A percentile compares a stretch with the other conserved stretches of the same genome.
Evolutionary conservation across 2,113 vertebrate species (phyloP).

Genomic region (Pteruthius melanotis): DNA sequence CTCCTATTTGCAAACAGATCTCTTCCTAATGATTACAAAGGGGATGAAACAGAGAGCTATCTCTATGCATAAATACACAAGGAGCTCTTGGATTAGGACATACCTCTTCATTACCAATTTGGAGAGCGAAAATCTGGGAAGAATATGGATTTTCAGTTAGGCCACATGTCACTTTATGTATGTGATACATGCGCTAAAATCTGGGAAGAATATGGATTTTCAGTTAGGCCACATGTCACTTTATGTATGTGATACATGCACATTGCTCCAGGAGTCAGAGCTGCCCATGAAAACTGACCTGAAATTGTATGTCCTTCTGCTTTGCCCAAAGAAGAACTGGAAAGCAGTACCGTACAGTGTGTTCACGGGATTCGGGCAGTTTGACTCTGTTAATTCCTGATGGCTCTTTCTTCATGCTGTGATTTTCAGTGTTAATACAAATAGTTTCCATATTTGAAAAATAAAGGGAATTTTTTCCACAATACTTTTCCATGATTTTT

Average conservation of each 20-base stretch:
- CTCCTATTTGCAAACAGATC: background rate
- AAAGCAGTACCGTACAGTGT: background rate
- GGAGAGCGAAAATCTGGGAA: background rate
- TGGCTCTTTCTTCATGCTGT: background rate
- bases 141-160: background rate
- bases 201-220: background rate
- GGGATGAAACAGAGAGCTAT: background rate
- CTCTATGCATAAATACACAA: background rate
- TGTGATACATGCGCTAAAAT: background rate
- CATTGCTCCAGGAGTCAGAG: background rate
- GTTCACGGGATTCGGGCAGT: background rate
- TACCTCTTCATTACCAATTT: background rate
- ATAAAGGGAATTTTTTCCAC: constrained; percentile 64
- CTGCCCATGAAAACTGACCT: background rate
- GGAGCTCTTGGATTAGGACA: background rate
- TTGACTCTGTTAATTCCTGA: background rate
- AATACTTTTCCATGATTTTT: background rate
- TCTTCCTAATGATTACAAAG: background rate
- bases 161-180: background rate
- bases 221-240: background rate
- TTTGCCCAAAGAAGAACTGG: background rate
- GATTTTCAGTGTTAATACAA: constrained; percentile 10
- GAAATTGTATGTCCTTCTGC: background rate
- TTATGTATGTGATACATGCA: background rate
- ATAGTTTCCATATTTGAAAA: constrained; percentile 42